Evolutionary conservation across 1,140 invertebrate genomes (phyloP).

Genomic region (Nymphalis io): DNA sequence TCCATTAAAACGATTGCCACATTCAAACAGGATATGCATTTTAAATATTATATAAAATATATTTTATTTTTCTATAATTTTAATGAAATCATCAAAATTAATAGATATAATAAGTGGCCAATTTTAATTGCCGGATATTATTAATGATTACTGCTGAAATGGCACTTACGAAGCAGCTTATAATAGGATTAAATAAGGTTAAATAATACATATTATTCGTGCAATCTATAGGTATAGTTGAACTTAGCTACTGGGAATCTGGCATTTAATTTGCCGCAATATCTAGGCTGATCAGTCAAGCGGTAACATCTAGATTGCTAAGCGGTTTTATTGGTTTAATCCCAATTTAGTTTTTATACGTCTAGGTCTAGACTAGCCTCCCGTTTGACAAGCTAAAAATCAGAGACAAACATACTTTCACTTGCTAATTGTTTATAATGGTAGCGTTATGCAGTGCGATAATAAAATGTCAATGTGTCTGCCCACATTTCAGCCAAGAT

Average conservation of each 20-base stretch:
- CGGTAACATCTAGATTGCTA: conserved; percentile 75
- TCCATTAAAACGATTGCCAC: not conserved
- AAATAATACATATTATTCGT: conserved; percentile 34
- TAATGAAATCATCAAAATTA: not conserved
- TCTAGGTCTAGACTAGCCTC: conserved; percentile 58
- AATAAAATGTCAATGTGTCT: conserved; percentile 76
- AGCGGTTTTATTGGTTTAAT: conserved; percentile 75
- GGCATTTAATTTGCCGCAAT: conserved; percentile 73
- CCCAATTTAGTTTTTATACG: conserved; percentile 74
- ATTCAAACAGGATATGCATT: conserved; percentile 7
- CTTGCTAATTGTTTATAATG: conserved; percentile 73
- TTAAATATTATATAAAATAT: not conserved
- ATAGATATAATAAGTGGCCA: not conserved
- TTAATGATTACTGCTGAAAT: conserved; percentile 22
- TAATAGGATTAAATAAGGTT: conserved; percentile 50
- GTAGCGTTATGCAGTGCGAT: conserved; percentile 58
- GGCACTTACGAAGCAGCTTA: conserved; percentile 33
- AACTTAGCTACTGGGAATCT: conserved; percentile 75
- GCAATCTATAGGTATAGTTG: conserved; percentile 46
- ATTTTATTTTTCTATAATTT: conserved; percentile 5
- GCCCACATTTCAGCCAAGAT: conserved; percentile 56
- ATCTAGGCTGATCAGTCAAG: conserved; percentile 75
- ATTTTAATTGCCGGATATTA: conserved; percentile 21
- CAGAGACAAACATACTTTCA: conserved; percentile 66
- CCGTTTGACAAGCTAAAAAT: conserved; percentile 56